A percentile compares a stretch with the other conserved stretches of the same genome.
Evolutionary conservation across 1,140 invertebrate species (phyloP).

Genomic region (Drosophila equinoxialis): DNA sequence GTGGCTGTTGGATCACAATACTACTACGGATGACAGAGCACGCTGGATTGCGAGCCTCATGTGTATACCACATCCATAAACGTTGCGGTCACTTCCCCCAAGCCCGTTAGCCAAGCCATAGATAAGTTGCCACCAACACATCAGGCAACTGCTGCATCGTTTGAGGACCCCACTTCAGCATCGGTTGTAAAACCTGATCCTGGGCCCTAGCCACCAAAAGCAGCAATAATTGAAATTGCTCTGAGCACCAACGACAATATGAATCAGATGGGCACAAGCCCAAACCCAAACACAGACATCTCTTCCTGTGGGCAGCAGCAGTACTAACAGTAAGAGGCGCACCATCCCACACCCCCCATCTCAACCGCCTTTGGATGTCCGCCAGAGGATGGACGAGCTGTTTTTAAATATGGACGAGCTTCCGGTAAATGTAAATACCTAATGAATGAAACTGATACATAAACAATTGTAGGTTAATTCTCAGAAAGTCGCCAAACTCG

Average conservation of each 20-base stretch:
- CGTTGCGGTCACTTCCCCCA: constrained; percentile 18
- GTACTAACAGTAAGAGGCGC: constrained; percentile 4
- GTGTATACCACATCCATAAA: constrained; percentile 45
- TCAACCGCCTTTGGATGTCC: neutral
- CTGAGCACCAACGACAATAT: constrained; percentile 51
- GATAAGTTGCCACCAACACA: constrained; percentile 14
- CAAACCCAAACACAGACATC: constrained; percentile 9
- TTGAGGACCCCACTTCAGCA: neutral
- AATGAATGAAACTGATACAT: constrained; percentile 29
- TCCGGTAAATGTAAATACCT: constrained; percentile 62
- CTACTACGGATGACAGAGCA: constrained; percentile 80
- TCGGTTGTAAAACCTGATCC: neutral
- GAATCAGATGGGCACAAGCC: constrained; percentile 18
- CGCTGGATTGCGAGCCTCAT: constrained; percentile 50
- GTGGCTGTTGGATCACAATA: constrained; percentile 75
- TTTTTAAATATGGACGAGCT: constrained; percentile 60
- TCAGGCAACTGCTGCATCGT: neutral
- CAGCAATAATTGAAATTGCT: constrained; percentile 6
- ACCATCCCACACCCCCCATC: neutral
- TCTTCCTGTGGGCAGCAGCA: constrained; percentile 14
- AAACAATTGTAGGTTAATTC: constrained; percentile 17
- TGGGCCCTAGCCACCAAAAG: constrained; percentile 39
- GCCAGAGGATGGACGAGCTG: constrained; percentile 17
- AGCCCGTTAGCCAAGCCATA: neutral
- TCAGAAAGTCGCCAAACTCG: constrained; percentile 11